A percentile compares a stretch with the other conserved stretches of the same genome.
These are phyloP conservation scores for Nowickia ferox DNA, from an alignment of 2,888 invertebrate species.

Conservation along the genomic window DNA sequence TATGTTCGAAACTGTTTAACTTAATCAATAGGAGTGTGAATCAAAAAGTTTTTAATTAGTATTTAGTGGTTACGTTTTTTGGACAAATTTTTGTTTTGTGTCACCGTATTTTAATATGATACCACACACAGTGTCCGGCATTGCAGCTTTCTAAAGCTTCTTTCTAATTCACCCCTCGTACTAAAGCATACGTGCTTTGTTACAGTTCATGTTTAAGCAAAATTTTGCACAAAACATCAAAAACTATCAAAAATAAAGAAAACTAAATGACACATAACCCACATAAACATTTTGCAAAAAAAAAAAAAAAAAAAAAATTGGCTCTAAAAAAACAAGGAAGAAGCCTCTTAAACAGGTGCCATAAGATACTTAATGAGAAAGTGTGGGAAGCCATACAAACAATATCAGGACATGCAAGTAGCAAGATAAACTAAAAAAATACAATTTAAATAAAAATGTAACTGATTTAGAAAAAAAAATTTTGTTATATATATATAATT, in stretches of 20 bases:
- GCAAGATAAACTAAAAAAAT: conserved; percentile 2
- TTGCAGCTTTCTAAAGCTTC: background rate
- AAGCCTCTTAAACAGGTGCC: conserved; percentile 64
- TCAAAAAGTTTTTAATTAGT: too few species aligned
- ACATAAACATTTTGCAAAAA: conserved; percentile 6
- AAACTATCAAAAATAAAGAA: background rate
- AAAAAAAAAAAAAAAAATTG: background rate
- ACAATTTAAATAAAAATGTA: conserved; percentile 26
- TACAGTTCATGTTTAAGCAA: conserved; percentile 24
- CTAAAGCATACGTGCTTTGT: conserved; percentile 16
- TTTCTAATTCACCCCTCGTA: conserved; percentile 10
- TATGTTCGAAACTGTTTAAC: too few species aligned
- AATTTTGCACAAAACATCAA: background rate
- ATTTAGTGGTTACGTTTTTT: too few species aligned
- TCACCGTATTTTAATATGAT: too few species aligned
- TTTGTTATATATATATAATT: background rate
- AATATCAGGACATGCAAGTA: conserved; percentile 47
- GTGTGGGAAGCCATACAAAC: conserved; percentile 47
- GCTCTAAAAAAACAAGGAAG: conserved; percentile 32
- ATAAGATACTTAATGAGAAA: conserved; percentile 57
- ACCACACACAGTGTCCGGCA: too few species aligned
- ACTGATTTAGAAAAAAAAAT: conserved; percentile 35
- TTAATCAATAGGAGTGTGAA: too few species aligned
- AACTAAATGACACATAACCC: background rate
- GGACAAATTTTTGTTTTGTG: too few species aligned